Evolutionary conservation across 1,140 invertebrate genomes (phyloP).

Genomic region (Drosophila micromelanica): DNA sequence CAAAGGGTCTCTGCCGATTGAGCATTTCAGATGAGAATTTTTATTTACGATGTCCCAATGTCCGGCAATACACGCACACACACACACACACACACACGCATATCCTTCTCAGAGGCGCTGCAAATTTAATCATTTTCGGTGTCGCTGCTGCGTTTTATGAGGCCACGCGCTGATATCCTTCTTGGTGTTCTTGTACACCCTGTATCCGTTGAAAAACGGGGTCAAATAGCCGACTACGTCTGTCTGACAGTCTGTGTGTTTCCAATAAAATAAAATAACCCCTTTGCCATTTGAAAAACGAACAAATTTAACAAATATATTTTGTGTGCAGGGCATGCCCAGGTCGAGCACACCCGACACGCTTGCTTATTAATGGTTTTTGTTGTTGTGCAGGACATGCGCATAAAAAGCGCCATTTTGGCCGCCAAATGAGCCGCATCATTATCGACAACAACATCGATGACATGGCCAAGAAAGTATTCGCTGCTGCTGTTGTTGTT

Average conservation of each 20-base stretch:
- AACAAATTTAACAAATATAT: too few species aligned
- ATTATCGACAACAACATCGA: constrained; percentile 55
- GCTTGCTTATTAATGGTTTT: not conserved
- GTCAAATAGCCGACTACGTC: too few species aligned
- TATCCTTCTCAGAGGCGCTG: constrained; percentile 23
- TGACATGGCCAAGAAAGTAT: constrained; percentile 50
- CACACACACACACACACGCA: not conserved
- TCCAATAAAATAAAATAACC: too few species aligned
- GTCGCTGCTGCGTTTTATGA: constrained; percentile 52
- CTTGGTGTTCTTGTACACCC: not conserved
- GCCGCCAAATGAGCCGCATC: constrained; percentile 65
- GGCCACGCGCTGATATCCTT: constrained; percentile 22
- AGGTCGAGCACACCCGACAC: not conserved
- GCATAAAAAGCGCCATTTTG: constrained; percentile 58
- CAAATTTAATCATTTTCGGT: constrained; percentile 58
- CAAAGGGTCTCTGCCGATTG: constrained; percentile 4
- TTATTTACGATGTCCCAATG: constrained; percentile 35
- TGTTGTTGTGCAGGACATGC: constrained; percentile 9
- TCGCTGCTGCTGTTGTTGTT: constrained; percentile 1
- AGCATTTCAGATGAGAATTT: constrained; percentile 27
- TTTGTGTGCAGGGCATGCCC: not conserved
- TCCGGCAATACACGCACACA: constrained; percentile 8
- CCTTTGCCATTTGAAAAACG: too few species aligned
- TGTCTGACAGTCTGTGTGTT: too few species aligned
- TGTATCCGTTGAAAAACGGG: too few species aligned